Conservation (phyloP, 2,797 vertebrate genomes). For the Lacerta viridis region DNA sequence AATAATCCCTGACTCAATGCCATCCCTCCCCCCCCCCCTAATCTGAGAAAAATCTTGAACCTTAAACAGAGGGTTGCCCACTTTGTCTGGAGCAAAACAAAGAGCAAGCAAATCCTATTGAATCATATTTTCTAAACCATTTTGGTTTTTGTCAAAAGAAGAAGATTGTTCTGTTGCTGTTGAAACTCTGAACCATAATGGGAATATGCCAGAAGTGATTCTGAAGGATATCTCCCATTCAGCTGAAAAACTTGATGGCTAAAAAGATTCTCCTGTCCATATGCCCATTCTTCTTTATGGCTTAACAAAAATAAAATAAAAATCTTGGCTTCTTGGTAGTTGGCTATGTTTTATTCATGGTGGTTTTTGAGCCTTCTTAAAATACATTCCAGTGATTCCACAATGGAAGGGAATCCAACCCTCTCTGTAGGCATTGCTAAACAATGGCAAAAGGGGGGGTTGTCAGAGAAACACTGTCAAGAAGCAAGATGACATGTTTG, state of each 20-base stretch:
- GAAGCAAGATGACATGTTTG: neutral
- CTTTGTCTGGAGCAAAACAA: conserved; percentile 4
- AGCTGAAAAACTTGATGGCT: neutral
- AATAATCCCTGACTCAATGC: neutral
- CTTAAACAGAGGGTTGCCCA: neutral
- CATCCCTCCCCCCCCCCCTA: neutral
- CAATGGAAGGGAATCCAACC: neutral
- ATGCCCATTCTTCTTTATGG: neutral
- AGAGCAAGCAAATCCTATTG: conserved; percentile 21
- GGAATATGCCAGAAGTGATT: neutral
- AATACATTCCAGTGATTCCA: neutral
- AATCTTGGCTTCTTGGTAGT: neutral
- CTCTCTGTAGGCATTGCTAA: conserved; percentile 13
- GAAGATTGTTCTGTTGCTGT: neutral
- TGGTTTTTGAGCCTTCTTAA: neutral
- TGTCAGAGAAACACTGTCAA: neutral
- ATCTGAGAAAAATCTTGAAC: neutral
- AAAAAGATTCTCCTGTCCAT: neutral
- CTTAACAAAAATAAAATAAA: neutral
- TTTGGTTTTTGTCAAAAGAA: conserved; percentile 2
- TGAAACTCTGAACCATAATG: conserved; percentile 13
- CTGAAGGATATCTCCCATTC: neutral
- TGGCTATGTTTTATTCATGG: conserved; percentile 10
- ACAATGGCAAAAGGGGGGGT: neutral
- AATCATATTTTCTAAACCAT: conserved; percentile 16